Percentiles rank a stretch among this genome's conserved stretches.
phyloP scores from a whole-genome alignment of 2,888 invertebrate species.

The Caenorhabditis imperialis region DNA sequence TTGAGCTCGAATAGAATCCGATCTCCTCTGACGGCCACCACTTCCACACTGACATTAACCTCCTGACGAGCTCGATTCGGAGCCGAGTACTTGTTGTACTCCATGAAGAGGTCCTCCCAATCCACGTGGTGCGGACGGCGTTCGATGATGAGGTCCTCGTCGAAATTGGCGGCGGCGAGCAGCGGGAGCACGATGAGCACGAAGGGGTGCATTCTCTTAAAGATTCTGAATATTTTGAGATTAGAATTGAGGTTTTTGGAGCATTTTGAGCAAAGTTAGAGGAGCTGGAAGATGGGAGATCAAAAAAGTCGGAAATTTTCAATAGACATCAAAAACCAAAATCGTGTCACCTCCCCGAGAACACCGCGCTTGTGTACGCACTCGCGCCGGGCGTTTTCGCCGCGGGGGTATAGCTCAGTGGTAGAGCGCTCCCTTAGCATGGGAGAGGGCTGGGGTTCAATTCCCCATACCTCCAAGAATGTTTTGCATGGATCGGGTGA shows the following conservation, averaged over 20 bases:
- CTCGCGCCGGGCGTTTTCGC: no score
- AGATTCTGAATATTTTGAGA: no score
- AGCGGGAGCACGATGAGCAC: slow-evolving; percentile 3
- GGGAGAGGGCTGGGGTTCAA: slow-evolving; percentile 73
- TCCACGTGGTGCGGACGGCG: slow-evolving; percentile 46
- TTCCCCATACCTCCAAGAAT: slow-evolving; percentile 27
- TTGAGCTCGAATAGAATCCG: slow-evolving; percentile 29
- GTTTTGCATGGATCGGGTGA: no score
- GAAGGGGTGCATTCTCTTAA: no score
- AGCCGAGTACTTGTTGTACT: slow-evolving; percentile 48
- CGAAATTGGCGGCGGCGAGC: slow-evolving; percentile 10
- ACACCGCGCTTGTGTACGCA: no score
- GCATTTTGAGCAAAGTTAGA: no score
- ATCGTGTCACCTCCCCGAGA: no score
- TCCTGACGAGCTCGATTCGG: slow-evolving; percentile 31
- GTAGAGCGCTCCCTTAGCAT: slow-evolving; percentile 74
- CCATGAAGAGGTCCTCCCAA: slow-evolving; percentile 57
- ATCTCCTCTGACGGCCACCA: slow-evolving; percentile 12
- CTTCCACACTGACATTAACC: slow-evolving; percentile 36
- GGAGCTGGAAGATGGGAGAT: not conserved
- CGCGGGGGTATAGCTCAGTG: not conserved
- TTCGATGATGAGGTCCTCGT: slow-evolving; percentile 52
- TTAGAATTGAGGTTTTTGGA: no score
- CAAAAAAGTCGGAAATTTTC: no score
- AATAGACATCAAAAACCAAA: no score